Evolutionary conservation across 64 coral and sea anemone species (phyloP), one percentile per base, ranked within the genome.

Genomic region (Pachyseris speciosa): DNA sequence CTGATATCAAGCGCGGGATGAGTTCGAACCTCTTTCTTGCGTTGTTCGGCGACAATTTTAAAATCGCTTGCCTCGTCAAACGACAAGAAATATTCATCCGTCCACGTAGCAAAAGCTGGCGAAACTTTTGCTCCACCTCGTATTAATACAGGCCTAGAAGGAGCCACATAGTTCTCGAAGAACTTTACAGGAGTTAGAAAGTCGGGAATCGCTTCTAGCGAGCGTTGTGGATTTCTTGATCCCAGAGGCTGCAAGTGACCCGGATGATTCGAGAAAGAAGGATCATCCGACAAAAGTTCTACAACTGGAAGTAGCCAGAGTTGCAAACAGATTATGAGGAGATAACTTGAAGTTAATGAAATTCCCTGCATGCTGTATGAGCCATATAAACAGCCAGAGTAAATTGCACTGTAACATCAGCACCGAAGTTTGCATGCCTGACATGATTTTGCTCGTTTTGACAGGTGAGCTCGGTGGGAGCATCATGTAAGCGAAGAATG

Each of bases 1-100:
- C 69, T 87, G 0, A 95, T 45, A 29, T 95, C 51, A 43, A 64
- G 51, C 2, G 70, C 86, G 25, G 97, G 93, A 42, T 90, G 67
- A 4, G 90, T 99, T 63, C 97, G 78, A 69, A 95, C 93, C 74
- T 99, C 97, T 76, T 99, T 99, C 41, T 99, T 99, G 69, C 97
- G 69, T 44, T 95, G 91, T 84, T 99, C 97, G 22, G 94, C 97
- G 13, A 74, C 48, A 42, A 99, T 44, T 12, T 63, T 57, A 6
- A 88, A 37, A 58, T 83, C 37, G 0, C 90, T 89, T 28, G 97
- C 71, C 73, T 92, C 90, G 7, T 86, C 64, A 16, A 90, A 22
- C 12, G 90, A 85, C 37, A 67, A 52, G 72, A 99, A 95, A 40
- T 99, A 99, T 13, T 99, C 97, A 69, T 99, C 97, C 1, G 79